phyloP scores from a whole-genome alignment of 2,797 vertebrate species.

The Propithecus deckenii region DNA sequence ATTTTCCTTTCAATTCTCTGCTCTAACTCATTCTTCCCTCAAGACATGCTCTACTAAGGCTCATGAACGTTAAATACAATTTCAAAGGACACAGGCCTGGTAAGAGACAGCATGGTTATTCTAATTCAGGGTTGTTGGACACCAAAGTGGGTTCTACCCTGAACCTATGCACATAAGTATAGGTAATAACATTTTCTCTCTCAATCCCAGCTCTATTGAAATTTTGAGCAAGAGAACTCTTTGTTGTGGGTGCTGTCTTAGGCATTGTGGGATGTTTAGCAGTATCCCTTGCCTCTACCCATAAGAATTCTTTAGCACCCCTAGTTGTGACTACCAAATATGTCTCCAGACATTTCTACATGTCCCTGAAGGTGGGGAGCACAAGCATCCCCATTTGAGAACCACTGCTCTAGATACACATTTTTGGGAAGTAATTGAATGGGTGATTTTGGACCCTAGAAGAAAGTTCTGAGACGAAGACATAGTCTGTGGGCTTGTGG shows the following conservation, averaged over 20 bases:
- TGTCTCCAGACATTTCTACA: not conserved
- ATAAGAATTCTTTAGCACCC: not conserved
- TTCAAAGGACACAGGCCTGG: not conserved
- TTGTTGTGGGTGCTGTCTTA: not conserved
- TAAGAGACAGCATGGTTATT: not conserved
- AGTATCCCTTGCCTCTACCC: not conserved
- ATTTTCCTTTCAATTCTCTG: no score
- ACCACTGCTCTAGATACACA: not conserved
- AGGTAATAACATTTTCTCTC: not conserved
- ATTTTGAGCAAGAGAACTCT: not conserved
- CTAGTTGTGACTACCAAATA: not conserved
- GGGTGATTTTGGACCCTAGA: not conserved
- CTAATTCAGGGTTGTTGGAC: not conserved
- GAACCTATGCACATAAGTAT: not conserved
- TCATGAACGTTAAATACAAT: not conserved
- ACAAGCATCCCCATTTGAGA: not conserved
- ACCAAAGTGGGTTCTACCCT: not conserved
- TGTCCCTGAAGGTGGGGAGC: not conserved
- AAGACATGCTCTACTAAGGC: not conserved
- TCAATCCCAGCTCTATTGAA: not conserved
- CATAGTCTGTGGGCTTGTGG: not conserved
- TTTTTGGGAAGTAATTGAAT: not conserved
- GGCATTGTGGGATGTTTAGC: not conserved
- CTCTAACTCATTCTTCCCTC: not conserved
- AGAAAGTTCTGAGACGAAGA: not conserved